These are phyloP conservation scores for Ispidina picta DNA, from an alignment of 2,797 vertebrate species.

Conservation along the genomic window DNA sequence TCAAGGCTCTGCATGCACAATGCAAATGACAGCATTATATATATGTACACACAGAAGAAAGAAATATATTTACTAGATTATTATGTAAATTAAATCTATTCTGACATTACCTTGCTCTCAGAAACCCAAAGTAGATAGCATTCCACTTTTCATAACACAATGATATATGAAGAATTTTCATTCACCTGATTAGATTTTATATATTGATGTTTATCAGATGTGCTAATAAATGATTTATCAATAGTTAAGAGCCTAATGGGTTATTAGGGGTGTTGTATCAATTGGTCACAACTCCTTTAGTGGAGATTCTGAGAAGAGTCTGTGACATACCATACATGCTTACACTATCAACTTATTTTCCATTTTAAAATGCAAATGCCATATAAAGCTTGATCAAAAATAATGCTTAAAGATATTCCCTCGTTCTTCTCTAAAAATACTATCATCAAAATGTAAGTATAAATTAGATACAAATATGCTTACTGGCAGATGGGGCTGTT, in stretches of 20 bases:
- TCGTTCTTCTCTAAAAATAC: background rate
- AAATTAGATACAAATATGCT: conserved; percentile 43
- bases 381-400: conserved; percentile 8
- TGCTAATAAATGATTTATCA: conserved; percentile 8
- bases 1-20: background rate
- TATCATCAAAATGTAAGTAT: background rate
- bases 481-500: background rate
- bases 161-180: background rate
- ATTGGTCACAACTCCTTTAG: background rate
- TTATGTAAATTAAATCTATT: background rate
- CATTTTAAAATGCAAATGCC: conserved; percentile 6
- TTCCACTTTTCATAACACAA: background rate
- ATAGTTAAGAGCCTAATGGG: background rate
- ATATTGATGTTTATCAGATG: background rate
- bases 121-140: background rate
- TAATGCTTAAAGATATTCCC: background rate
- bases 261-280: background rate
- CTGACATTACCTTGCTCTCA: background rate
- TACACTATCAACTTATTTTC: background rate
- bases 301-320: background rate
- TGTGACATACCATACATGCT: background rate
- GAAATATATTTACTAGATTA: background rate
- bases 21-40: background rate
- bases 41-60: background rate
- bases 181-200: background rate